A percentile compares a stretch with the other conserved stretches of the same genome.
Evolutionary conservation across 2,797 vertebrate species (phyloP).

Genomic region (Sebastes melanostomus): DNA sequence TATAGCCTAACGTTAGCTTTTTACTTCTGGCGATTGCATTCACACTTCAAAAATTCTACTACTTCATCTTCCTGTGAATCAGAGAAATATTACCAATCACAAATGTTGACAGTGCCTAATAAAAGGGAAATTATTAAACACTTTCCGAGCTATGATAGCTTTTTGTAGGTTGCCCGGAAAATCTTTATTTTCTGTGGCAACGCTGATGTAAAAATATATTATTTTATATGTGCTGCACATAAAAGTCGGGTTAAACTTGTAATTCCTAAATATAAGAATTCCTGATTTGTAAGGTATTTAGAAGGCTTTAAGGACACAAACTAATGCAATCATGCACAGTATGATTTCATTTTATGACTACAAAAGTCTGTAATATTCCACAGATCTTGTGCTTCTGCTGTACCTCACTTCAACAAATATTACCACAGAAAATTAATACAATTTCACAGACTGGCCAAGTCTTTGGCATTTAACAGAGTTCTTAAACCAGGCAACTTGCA

Average conservation of each 20-base stretch:
- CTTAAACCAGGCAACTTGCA: neutral
- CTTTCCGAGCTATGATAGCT: neutral
- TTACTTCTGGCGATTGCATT: no score
- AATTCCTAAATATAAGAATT: neutral
- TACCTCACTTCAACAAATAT: slow-evolving; percentile 15
- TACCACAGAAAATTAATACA: slow-evolving; percentile 31
- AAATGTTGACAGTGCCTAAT: no score
- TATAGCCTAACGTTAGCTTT: no score
- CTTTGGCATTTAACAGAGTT: slow-evolving; percentile 5
- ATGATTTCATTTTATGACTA: neutral
- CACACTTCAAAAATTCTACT: no score
- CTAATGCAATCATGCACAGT: neutral
- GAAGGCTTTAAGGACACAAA: neutral
- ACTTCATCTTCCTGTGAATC: no score
- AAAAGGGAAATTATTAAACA: neutral
- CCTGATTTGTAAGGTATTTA: neutral
- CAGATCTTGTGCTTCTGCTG: neutral
- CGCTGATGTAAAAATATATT: neutral
- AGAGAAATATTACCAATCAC: no score
- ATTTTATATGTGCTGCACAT: neutral
- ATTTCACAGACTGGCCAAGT: neutral
- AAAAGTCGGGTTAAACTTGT: neutral
- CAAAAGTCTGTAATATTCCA: neutral
- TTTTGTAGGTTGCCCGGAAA: neutral
- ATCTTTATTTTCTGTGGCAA: neutral